These are phyloP conservation scores for Drosophila pseudoananassae DNA, from an alignment of 1,140 invertebrate genomes.

Conservation along the genomic window DNA sequence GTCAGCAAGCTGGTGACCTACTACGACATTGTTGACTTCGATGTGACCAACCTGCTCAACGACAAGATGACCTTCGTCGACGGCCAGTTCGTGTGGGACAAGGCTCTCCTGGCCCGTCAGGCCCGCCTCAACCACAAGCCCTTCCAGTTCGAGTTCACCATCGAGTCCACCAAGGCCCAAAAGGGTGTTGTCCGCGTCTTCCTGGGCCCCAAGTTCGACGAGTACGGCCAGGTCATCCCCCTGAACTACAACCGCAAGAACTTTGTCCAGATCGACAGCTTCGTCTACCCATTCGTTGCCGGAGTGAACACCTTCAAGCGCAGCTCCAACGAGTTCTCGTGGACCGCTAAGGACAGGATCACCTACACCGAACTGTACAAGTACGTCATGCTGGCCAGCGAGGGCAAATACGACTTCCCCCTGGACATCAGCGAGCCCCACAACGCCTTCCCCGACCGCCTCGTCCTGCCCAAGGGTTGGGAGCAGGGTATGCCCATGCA, in stretches of 20 bases:
- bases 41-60: slow-evolving; percentile 88
- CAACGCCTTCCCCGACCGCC: slow-evolving; percentile 86
- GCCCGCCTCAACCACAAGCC: slow-evolving; percentile 87
- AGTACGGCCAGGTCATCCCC: slow-evolving; percentile 85
- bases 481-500: slow-evolving; percentile 87
- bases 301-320: slow-evolving; percentile 89
- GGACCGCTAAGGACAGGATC: slow-evolving; percentile 87
- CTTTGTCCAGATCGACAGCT: slow-evolving; percentile 89
- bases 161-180: slow-evolving; percentile 84
- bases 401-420: slow-evolving; percentile 84
- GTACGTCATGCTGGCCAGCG: slow-evolving; percentile 85
- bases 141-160: slow-evolving; percentile 86
- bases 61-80: slow-evolving; percentile 74
- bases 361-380: slow-evolving; percentile 86
- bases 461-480: slow-evolving; percentile 86
- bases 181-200: slow-evolving; percentile 86
- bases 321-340: slow-evolving; percentile 87
- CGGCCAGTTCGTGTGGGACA: slow-evolving; percentile 73
- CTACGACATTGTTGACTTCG: slow-evolving; percentile 89
- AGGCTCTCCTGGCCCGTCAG: slow-evolving; percentile 77
- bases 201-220: slow-evolving; percentile 86
- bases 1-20: slow-evolving; percentile 89
- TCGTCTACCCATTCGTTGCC: slow-evolving; percentile 86
- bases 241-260: slow-evolving; percentile 86
- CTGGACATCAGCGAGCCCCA: slow-evolving; percentile 85